Conservation (phyloP, 2,888 invertebrate species). For the Nemurella pictetii region DNA sequence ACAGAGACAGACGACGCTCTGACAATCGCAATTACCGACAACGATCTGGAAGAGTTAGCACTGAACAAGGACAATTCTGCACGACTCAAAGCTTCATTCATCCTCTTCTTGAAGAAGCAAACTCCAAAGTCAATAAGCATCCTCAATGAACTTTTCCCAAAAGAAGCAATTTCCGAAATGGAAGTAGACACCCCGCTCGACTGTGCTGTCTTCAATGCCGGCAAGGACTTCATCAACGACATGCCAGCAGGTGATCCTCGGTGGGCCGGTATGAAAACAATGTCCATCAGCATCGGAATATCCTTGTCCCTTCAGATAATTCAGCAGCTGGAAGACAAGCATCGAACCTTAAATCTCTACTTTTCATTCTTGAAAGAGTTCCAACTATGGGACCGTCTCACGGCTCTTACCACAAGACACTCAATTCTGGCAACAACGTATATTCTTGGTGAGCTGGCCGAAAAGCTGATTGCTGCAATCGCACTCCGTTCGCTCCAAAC, state of each 20-base stretch:
- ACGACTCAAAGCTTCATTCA: constrained; percentile 75
- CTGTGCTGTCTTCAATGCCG: constrained; percentile 67
- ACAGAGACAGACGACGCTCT: constrained; percentile 30
- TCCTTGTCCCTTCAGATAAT: constrained; percentile 81
- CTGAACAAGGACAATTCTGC: constrained; percentile 59
- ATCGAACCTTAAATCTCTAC: constrained; percentile 75
- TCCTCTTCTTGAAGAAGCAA: constrained; percentile 68
- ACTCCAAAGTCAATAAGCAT: constrained; percentile 52
- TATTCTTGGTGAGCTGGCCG: constrained; percentile 73
- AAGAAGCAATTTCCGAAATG: constrained; percentile 49
- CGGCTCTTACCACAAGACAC: constrained; percentile 54
- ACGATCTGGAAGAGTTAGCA: constrained; percentile 67
- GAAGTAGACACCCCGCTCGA: constrained; percentile 59
- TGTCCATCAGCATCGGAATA: constrained; percentile 60
- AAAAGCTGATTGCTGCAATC: constrained; percentile 76
- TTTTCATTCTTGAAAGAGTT: constrained; percentile 73
- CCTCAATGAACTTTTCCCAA: constrained; percentile 55
- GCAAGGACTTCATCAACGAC: constrained; percentile 81
- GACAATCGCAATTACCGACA: constrained; percentile 62
- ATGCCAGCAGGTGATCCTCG: constrained; percentile 86
- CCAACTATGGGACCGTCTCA: constrained; percentile 60
- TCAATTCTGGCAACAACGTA: constrained; percentile 59
- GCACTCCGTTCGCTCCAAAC: constrained; percentile 67
- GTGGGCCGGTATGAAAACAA: constrained; percentile 56
- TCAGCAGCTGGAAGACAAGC: constrained; percentile 86